phyloP scores from a whole-genome alignment of 2,797 vertebrate species.

The Sebastes hubbsi region DNA sequence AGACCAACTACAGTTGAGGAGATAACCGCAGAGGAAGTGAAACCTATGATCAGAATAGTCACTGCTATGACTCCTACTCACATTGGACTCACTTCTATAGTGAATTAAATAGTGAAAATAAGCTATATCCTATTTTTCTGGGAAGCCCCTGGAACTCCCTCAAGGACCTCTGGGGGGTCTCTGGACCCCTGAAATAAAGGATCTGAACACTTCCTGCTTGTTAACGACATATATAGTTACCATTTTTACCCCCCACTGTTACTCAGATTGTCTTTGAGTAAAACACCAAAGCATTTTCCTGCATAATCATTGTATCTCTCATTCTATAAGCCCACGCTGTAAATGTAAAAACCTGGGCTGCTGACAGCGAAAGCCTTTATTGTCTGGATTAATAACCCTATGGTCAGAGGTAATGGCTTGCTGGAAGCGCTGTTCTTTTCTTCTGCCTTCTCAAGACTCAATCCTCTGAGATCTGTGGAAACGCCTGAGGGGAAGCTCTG shows the following conservation, averaged over 20 bases:
- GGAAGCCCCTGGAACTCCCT: too few relatives aligned
- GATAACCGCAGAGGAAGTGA: too few relatives aligned
- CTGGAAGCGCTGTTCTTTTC: constrained; percentile 47
- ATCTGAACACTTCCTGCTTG: neutral
- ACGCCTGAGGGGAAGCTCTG: constrained; percentile 44
- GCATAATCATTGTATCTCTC: neutral
- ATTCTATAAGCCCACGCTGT: constrained; percentile 22
- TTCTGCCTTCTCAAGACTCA: constrained; percentile 39
- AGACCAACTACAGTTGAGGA: too few relatives aligned
- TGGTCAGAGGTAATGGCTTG: constrained; percentile 51
- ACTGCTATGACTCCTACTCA: too few relatives aligned
- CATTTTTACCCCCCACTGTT: neutral
- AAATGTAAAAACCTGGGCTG: constrained; percentile 41
- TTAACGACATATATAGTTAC: constrained; percentile 10
- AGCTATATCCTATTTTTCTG: too few relatives aligned
- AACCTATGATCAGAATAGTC: too few relatives aligned
- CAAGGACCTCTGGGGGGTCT: too few relatives aligned
- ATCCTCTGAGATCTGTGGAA: constrained; percentile 43
- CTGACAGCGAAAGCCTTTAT: constrained; percentile 50
- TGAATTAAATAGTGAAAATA: too few relatives aligned
- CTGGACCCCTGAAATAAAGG: neutral
- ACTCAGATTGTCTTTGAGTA: constrained; percentile 3
- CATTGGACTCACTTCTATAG: too few relatives aligned
- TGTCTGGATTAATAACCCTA: constrained; percentile 62
- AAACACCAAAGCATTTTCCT: constrained; percentile 27